A percentile compares a stretch with the other conserved stretches of the same genome.
Evolutionary conservation across 1,140 invertebrate genomes (phyloP).

Genomic region (Mizuhopecten yessoensis): DNA sequence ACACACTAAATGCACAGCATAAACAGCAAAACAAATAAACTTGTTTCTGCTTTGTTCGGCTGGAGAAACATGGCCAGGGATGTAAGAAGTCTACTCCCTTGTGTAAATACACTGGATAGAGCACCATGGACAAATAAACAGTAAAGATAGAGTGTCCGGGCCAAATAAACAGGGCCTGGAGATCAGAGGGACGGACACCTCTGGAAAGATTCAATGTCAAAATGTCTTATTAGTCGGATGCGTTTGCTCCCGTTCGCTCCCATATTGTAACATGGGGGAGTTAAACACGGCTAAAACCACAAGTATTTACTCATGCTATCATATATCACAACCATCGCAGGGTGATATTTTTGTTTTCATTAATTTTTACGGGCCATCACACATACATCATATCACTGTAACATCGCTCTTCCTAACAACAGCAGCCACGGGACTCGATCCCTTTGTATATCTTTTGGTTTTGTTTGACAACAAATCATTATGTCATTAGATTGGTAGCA

Average conservation of each 20-base stretch:
- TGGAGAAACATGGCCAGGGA: background rate
- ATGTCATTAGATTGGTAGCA: background rate
- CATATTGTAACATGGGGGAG: too few relatives aligned
- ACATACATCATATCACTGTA: too few relatives aligned
- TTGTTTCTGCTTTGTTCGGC: background rate
- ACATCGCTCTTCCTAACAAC: too few relatives aligned
- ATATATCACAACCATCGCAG: background rate
- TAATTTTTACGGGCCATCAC: too few relatives aligned
- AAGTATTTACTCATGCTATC: too few relatives aligned
- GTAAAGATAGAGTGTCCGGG: background rate
- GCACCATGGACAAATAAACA: background rate
- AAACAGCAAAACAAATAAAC: constrained; percentile 23
- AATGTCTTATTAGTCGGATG: background rate
- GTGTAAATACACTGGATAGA: background rate
- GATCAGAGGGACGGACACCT: background rate
- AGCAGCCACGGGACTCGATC: too few relatives aligned
- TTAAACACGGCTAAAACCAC: too few relatives aligned
- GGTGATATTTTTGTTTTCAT: background rate
- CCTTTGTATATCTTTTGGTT: too few relatives aligned
- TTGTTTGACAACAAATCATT: background rate
- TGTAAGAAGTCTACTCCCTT: background rate
- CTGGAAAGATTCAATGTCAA: too few relatives aligned
- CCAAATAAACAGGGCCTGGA: background rate
- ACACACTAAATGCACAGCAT: background rate
- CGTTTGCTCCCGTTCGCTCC: too few relatives aligned